Base-by-base conservation (phyloP, 2,113 vertebrate genomes). In the Gallinago jamesoni region DNA sequence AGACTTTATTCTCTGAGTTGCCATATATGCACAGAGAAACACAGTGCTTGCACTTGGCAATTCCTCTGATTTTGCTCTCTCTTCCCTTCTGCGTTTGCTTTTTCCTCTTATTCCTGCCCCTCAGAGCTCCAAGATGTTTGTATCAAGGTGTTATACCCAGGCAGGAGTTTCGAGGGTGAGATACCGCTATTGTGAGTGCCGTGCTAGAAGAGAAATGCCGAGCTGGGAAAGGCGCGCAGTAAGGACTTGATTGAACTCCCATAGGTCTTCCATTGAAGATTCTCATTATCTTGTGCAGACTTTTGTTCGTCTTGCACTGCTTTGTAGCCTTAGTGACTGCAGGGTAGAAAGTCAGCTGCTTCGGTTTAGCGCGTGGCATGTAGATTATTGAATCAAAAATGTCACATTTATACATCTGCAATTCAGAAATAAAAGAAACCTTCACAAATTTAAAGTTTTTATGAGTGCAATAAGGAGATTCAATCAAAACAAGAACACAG, bases 231-330 rank as follows among this genome's bases (percentile, higher is more conserved):
- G 92, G 18, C 79, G 39, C 18, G 0, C 83, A 57, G 76, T 72
- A 52, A 90, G 85, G 79, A 60, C 85, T 85, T 90, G 85, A 93
- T 72, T 96, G 92, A 93, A 93, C 59, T 93, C 92, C 88, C 96
- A 67, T 52, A 63, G 83, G 92, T 73, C 55, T 96, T 59, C 77
- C 50, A 39, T 59, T 94, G 93, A 97, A 90, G 90, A 84, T 94
- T 91, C 95, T 96, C 92, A 88, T 96, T 96, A 95, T 92, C 88
- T 73, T 93, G 64, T 64, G 74, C 57, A 89, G 94, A 78, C 81
- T 95, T 93, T 56, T 6, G 39, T 79, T 93, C 87, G 37, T 68
- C 68, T 85, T 75, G 57, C 2, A 35, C 87, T 90, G 45, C 73
- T 30, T 63, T 83, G 63, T 69, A 74, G 91, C 86, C 53, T 79